phyloP scores from a whole-genome alignment of 2,113 vertebrate species.

The Aegotheles bennettii region DNA sequence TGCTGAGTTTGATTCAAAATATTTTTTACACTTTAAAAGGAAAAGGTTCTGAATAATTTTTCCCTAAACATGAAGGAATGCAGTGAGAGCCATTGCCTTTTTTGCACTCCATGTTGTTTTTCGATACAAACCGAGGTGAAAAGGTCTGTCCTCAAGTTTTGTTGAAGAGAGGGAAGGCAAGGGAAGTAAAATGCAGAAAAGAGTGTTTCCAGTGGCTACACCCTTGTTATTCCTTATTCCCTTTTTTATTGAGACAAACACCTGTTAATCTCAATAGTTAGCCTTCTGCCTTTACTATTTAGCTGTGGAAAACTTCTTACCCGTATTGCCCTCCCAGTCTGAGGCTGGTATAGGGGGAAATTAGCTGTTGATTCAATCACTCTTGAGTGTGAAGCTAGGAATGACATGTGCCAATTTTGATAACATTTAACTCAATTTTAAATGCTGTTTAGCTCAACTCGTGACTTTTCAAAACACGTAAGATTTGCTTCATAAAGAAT shows the following conservation, averaged over 20 bases:
- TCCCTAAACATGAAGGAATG: not conserved
- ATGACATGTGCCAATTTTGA: not conserved
- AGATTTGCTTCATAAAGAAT: not conserved
- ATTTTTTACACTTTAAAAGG: not conserved
- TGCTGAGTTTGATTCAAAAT: not conserved
- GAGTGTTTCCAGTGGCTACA: not conserved
- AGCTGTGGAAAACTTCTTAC: not conserved
- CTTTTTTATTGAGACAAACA: not conserved
- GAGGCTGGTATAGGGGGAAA: rapidly evolving
- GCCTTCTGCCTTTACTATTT: not conserved
- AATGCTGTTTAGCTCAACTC: not conserved
- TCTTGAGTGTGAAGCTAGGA: not conserved
- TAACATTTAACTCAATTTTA: not conserved
- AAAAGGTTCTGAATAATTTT: not conserved
- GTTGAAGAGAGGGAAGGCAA: not conserved
- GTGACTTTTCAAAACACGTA: not conserved
- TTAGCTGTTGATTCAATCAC: not conserved
- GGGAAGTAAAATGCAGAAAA: not conserved
- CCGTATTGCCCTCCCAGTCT: not conserved
- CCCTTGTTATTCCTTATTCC: not conserved
- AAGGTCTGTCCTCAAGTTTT: not conserved
- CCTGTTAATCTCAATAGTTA: not conserved
- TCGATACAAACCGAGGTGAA: not conserved
- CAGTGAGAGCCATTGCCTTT: not conserved
- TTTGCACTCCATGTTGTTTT: not conserved